Evolutionary conservation across 1,140 invertebrate species (phyloP).

Genomic region (Tetramorium simillimum): DNA sequence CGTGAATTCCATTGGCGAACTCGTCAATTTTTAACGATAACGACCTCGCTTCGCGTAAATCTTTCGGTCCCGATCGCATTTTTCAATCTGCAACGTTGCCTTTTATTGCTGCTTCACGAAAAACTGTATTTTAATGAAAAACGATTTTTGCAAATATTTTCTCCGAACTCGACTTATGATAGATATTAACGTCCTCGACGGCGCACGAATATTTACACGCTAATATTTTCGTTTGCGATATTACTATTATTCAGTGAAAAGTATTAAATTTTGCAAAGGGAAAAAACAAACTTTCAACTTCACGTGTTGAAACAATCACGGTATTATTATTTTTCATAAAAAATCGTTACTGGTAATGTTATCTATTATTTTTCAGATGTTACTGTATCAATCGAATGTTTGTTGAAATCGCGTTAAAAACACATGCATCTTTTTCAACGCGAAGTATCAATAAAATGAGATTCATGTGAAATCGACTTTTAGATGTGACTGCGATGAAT

Average conservation of each 20-base stretch:
- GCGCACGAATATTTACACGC: neutral
- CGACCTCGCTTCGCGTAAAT: neutral
- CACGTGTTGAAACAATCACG: neutral
- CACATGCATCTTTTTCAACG: neutral
- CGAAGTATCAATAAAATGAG: neutral
- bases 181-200: neutral
- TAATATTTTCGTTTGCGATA: neutral
- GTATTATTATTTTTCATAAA: neutral
- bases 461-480: neutral
- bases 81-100: neutral
- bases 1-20: slow-evolving; percentile 28
- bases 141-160: neutral
- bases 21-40: slow-evolving; percentile 40
- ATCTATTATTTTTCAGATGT: neutral
- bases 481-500: slow-evolving; percentile 1
- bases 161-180: neutral
- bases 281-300: neutral
- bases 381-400: neutral
- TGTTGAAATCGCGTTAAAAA: neutral
- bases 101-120: neutral
- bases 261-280: neutral
- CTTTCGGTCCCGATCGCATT: neutral
- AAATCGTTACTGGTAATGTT: neutral
- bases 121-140: neutral
- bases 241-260: neutral